Evolutionary conservation across 2,797 vertebrate species (phyloP), one percentile per base, ranked within the genome.

Genomic region (Hemitrygon akajei): DNA sequence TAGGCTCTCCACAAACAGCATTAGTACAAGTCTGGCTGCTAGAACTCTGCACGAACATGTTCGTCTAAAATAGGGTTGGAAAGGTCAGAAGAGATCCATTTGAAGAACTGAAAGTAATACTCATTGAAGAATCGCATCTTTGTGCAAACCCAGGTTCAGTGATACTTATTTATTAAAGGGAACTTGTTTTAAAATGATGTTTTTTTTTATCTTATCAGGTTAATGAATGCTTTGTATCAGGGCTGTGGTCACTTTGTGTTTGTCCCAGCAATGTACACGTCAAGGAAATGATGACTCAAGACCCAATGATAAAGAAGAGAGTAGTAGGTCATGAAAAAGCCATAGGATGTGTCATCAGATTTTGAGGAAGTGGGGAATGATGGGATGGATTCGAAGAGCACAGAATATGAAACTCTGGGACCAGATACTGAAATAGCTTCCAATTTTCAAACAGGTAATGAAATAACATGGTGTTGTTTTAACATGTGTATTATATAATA

Each of bases 371-470:
- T 56, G 91, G 91, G 91, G 71, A 71, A 93, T 93, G 91, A 93
- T 76, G 25, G 91, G 47, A 47, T 93, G 69, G 91, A 93, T 76
- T 76, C 91, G 30, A 93, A 93, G 71, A 75, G 95, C 94, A 95
- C 96, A 3, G 96, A 95, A 56, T 76, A 93, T 93, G 94, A 96
- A 95, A 95, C 94, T 86, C 96, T 95, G 95, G 97, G 96, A 96
- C 95, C 96, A 95, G 97, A 96, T 95, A 96, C 95, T 95, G 95
- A 95, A 0, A 96, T 97, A 94, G 96, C 98, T 91, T 97, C 97
- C 1, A 96, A 96, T 96, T 98, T 97, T 95, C 98, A 97, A 95
- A 96, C 97, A 95, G 98, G 98, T 98, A 95, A 95, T 95, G 14
- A 82, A 63, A 63, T 63, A 81, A 56, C 77, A 22, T 63, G 10